Conservation (phyloP, 2,797 vertebrate species). For the Oryzias dopingdopingensis region DNA sequence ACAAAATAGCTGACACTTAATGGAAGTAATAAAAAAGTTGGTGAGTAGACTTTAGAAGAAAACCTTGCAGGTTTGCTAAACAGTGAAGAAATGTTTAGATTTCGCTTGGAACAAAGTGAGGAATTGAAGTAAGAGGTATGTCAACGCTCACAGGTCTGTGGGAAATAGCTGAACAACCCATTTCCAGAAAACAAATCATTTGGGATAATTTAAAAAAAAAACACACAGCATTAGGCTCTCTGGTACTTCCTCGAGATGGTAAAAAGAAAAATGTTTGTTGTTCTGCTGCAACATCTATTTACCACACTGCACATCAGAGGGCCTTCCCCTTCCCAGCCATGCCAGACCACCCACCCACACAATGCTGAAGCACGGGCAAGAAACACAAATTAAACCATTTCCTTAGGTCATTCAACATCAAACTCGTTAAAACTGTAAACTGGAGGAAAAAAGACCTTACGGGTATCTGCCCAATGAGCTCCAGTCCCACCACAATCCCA, state of each 20-base stretch:
- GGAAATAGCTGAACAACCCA: conserved; percentile 50
- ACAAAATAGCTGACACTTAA: conserved; percentile 70
- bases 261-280: conserved; percentile 74
- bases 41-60: conserved; percentile 15
- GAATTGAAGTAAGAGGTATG: conserved; percentile 20
- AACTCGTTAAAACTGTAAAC: conserved; percentile 76
- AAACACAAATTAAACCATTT: conserved; percentile 77
- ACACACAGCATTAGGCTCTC: conserved; percentile 63
- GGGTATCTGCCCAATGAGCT: conserved; percentile 48
- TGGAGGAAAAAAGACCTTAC: conserved; percentile 49
- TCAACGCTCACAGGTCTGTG: conserved; percentile 36
- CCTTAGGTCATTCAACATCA: conserved; percentile 78
- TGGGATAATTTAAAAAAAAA: conserved; percentile 44
- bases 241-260: conserved; percentile 55
- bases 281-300: conserved; percentile 71
- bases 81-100: not conserved
- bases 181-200: conserved; percentile 57
- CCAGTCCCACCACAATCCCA: conserved; percentile 36
- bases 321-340: conserved; percentile 56
- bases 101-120: not conserved
- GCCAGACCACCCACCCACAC: conserved; percentile 78
- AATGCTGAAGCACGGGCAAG: conserved; percentile 71
- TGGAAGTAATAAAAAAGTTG: too few species aligned
- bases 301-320: conserved; percentile 69
- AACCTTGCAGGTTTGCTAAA: conserved; percentile 26